Evolutionary conservation across 2,797 vertebrate species (phyloP).

Genomic region (Rhabdomys pumilio): DNA sequence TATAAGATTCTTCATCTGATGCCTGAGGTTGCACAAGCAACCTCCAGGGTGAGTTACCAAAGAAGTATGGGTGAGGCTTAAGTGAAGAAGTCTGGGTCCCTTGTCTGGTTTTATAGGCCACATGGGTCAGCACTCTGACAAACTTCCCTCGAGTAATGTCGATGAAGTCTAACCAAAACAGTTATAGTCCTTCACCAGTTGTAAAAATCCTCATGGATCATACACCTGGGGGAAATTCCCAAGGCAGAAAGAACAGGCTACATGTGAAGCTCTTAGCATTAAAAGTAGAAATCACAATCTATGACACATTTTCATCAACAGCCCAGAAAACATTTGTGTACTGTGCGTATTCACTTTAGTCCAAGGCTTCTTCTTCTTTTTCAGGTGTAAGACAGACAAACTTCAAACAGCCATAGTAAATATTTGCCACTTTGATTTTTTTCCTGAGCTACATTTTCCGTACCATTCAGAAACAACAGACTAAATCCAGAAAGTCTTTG

Average conservation of each 20-base stretch:
- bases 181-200: background rate
- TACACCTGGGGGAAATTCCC: background rate
- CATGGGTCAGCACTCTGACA: background rate
- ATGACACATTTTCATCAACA: conserved; percentile 3
- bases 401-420: conserved; percentile 38
- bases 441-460: conserved; percentile 6
- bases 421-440: conserved; percentile 32
- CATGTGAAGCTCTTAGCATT: background rate
- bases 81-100: background rate
- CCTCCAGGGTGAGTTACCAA: no score
- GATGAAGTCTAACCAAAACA: background rate
- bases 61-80: background rate
- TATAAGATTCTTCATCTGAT: background rate
- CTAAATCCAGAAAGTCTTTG: background rate
- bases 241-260: background rate
- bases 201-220: background rate
- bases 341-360: conserved; percentile 46
- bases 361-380: conserved; percentile 25
- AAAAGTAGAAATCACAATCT: conserved; percentile 44
- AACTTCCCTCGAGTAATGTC: background rate
- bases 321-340: background rate
- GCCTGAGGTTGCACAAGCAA: background rate
- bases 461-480: background rate
- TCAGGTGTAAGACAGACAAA: background rate
- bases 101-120: background rate